Base-by-base conservation (phyloP, 2,888 invertebrate genomes). In the Melinopterus prodromus region DNA sequence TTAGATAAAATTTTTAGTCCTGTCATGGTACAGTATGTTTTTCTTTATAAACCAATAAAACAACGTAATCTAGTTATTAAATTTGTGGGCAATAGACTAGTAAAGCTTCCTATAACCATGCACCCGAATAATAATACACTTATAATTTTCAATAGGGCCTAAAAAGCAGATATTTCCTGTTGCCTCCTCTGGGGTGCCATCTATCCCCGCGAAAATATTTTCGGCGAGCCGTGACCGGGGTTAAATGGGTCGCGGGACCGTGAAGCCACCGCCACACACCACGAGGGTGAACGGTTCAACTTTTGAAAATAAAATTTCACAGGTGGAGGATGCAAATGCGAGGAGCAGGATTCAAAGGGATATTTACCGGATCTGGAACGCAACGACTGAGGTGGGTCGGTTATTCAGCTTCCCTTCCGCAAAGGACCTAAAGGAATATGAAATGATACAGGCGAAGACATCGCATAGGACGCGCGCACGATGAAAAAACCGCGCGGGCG, bases 301-400 rank as follows among this genome's bases (percentile, higher is more conserved):
- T 53, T 53, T 53, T 53, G 53, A 53, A 53, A 53, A 53, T 53
- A 53, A 53, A 53, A 53, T 53, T 53, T 53, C 53, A 53, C 53
- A 53, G 12, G 53, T 53, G 53, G 53, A 12, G 53, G 53, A 53
- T 53, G 53, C 53, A 53, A 53, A 53, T 53, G 53, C 53, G 53
- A 53, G 12, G 53, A 53, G 53, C 53, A 3, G 53, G 53, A 53
- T 53, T 53, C 53, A 53, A 53, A 53, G 53, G 53, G 53, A 53
- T 53, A 53, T 53, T 53, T 53, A 53, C 53, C 53, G 53, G 53
- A 53, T 53, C 2, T 12, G 5, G 53, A 53, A 53, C 2, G 53
- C 53, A 53, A 53, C 53, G 53, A 12, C 9, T 12, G 53, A 53
- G 53, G 53, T 53, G 9, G 53, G 53, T 53, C 12, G 12, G 7